A percentile compares a stretch with the other conserved stretches of the same genome.
Conservation (phyloP, 2,797 vertebrate species). For the Neomorphus geoffroyi region DNA sequence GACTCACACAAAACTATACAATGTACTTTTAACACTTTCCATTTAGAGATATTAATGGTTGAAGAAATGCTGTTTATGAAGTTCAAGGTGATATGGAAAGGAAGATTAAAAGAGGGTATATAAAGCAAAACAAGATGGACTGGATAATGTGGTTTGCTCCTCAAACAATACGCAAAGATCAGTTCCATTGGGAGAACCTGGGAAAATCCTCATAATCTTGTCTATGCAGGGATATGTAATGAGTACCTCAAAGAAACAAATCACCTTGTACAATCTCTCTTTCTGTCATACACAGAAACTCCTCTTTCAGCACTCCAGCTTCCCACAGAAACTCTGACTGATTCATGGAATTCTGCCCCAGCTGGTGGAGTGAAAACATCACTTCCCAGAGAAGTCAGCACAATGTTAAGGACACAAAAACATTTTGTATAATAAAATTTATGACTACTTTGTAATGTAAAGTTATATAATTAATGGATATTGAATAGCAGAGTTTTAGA, state of each 20-base stretch:
- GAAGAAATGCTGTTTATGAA: not conserved
- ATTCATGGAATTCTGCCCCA: not conserved
- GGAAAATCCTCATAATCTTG: not conserved
- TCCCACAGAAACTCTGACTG: not conserved
- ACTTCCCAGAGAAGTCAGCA: not conserved
- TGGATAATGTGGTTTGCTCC: not conserved
- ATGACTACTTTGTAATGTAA: not conserved
- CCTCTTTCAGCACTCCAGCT: not conserved
- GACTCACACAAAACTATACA: not conserved
- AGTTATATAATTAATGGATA: not conserved
- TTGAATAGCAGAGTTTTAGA: not conserved
- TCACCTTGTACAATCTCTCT: not conserved
- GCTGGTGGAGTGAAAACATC: not conserved
- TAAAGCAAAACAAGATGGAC: not conserved
- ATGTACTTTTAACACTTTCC: not conserved
- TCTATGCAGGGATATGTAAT: not conserved
- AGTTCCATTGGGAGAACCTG: not conserved
- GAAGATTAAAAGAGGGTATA: not conserved
- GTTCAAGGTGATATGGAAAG: not conserved
- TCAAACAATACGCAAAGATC: not conserved
- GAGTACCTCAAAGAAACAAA: not conserved
- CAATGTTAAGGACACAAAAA: not conserved
- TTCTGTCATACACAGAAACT: not conserved
- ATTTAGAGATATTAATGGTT: not conserved
- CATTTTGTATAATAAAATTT: not conserved